Percentiles rank a stretch among this genome's conserved stretches.
Conservation (phyloP, 2,113 vertebrate species). For the Poecile atricapillus region DNA sequence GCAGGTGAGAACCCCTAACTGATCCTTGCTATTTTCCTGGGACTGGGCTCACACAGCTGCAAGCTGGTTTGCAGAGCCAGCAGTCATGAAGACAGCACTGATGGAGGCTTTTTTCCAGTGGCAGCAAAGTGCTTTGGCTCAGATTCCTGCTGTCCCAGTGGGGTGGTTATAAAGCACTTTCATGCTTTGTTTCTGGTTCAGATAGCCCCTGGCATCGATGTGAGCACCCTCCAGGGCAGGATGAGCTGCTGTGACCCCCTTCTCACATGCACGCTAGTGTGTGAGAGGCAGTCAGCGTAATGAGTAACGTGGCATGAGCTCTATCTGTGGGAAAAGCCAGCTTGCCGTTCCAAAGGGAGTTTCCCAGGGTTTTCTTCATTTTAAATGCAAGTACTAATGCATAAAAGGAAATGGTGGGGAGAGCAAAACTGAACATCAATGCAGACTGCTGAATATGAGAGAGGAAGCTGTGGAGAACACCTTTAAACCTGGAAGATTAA, state of each 20-base stretch:
- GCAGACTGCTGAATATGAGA: neutral
- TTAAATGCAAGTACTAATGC: neutral
- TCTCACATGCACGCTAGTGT: rapidly evolving
- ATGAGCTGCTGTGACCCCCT: neutral
- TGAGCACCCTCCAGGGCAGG: neutral
- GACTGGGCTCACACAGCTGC: neutral
- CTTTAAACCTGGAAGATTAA: neutral
- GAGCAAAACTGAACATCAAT: neutral
- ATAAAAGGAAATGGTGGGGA: neutral
- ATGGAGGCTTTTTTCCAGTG: neutral
- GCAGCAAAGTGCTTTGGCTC: neutral
- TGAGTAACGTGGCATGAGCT: neutral
- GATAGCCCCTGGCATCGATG: neutral
- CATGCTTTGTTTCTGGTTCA: neutral
- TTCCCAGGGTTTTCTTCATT: neutral
- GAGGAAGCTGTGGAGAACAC: neutral
- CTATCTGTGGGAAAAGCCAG: neutral
- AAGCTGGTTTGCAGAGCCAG: neutral
- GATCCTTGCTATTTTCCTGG: neutral
- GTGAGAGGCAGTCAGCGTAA: neutral
- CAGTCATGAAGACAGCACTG: neutral
- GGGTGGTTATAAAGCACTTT: neutral
- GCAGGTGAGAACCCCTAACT: neutral
- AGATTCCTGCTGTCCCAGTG: neutral
- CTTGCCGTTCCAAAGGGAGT: neutral